Base-by-base conservation (phyloP, 2,888 invertebrate genomes). In the Athalia cordata region DNA sequence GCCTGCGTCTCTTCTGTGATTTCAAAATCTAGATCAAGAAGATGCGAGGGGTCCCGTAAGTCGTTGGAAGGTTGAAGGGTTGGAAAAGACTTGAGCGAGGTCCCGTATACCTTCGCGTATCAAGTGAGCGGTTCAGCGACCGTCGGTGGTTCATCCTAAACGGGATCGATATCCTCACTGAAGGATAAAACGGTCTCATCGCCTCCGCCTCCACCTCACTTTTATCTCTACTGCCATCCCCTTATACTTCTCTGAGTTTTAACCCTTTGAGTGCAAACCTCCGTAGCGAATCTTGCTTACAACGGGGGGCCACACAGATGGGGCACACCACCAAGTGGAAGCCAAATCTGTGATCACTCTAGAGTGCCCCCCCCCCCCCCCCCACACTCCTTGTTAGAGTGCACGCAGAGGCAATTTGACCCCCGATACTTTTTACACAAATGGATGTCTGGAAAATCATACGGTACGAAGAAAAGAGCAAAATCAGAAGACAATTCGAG, bases 151-250 rank as follows among this genome's bases (percentile, higher is more conserved):
- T 64, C 55, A 76, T 64, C 65, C 50, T 76, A 76, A 52, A 57
- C 67, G 45, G 66, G 77, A 67, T 67, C 77, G 77, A 77, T 77
- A 77, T 77, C 66, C 55, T 67, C 11, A 57, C 65, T 67, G 57
- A 67, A 67, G 77, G 77, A 77, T 77, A 67, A 67, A 65, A 77
- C 65, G 77, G 67, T 47, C 67, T 55, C 65, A 6, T 55, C 1
- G 55, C 55, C 55, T n/a, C 55, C 55, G 7, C 29, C 29, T 49
- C 49, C 66, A 49, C 66, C 49, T 47, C 66, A 29, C 62, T 49
- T 6, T 49, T 52, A 7, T 11, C 52, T 52, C 1, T 7, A 52
- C 52, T 52, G 52, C 11, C 8, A 13, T 47, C 66, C 43, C 43
- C 43, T 64, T 45, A 45, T 15, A 11, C 8, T 3, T 47, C 66